Evolutionary conservation across 2,797 vertebrate species (phyloP), one percentile per base, ranked within the genome.

Genomic region (Lithobates pipiens): DNA sequence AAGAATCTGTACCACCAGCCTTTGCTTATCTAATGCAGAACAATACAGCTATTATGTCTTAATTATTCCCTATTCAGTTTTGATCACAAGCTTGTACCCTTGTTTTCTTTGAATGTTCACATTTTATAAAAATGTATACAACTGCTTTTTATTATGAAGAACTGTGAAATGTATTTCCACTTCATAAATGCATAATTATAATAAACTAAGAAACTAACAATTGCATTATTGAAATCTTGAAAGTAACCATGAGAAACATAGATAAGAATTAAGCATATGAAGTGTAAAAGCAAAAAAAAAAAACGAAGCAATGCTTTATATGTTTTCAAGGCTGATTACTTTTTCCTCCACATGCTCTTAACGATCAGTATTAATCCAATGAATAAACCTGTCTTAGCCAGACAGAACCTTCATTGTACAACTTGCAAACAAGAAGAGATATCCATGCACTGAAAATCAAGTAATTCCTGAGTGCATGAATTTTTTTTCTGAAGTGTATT

Each of bases 41-140:
- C 29, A 67, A 67, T 10, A 27, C 65, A 67, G 65, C 65, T 67
- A 25, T 67, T 67, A 29, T 67, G 65, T 67, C 65, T 29, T 67
- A 67, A 67, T 67, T 67, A 67, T 67, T 67, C 65, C 65, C 65
- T 27, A 67, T 67, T 67, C 65, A 67, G 65, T 67, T 67, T 67
- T 67, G 65, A 67, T 67, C 65, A 67, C 65, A 67, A 67, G 65
- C 65, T 67, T 67, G 65, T 67, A 25, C 5, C 25, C 65, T 29
- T 67, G 65, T 15, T 67, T 65, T 15, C 65, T 67, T 67, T 25
- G 65, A 25, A 27, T 67, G n/a, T 10, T 67, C 65, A 67, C 25
- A 67, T 67, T 67, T 67, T 67, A 67, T 25, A 67, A 67, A 29
- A 67, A 29, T 2, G 1, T 29, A 67, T 29, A 25, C 65, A 67